A percentile compares a stretch with the other conserved stretches of the same genome.
These are phyloP conservation scores for Lagopus muta DNA, from an alignment of 2,113 vertebrate genomes.

Conservation along the genomic window DNA sequence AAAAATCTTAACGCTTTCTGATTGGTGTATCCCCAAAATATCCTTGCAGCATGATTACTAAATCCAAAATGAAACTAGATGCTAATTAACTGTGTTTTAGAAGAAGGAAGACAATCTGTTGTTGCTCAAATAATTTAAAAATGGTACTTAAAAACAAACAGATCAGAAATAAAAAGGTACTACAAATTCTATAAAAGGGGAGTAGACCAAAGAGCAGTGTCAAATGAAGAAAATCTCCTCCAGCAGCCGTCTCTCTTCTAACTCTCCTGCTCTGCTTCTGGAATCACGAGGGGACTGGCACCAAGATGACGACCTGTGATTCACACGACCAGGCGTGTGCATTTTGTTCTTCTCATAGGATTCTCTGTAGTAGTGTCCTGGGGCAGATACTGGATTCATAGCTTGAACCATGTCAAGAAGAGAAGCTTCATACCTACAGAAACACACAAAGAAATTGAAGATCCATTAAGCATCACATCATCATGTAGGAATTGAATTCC, in stretches of 20 bases:
- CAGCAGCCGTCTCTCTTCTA: constrained; percentile 90
- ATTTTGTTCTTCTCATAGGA: background rate
- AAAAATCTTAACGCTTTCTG: background rate
- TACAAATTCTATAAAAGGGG: background rate
- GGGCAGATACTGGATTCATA: constrained; percentile 77
- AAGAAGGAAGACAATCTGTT: constrained; percentile 37
- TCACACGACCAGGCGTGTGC: background rate
- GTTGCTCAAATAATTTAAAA: constrained; percentile 71
- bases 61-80: constrained; percentile 4
- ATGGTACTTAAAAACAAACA: constrained; percentile 35
- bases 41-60: constrained; percentile 42
- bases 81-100: background rate
- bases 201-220: constrained; percentile 26
- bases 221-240: constrained; percentile 97
- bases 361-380: constrained; percentile 10
- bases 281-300: constrained; percentile 42
- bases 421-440: constrained; percentile 83
- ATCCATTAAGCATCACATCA: background rate
- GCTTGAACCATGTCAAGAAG: constrained; percentile 85
- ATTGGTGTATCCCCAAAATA: background rate
- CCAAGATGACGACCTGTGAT: background rate
- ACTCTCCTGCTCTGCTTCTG: constrained; percentile 69
- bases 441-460: background rate
- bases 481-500: background rate
- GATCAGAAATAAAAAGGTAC: background rate